Conservation (phyloP, 2,797 vertebrate species). For the Periparus ater region DNA sequence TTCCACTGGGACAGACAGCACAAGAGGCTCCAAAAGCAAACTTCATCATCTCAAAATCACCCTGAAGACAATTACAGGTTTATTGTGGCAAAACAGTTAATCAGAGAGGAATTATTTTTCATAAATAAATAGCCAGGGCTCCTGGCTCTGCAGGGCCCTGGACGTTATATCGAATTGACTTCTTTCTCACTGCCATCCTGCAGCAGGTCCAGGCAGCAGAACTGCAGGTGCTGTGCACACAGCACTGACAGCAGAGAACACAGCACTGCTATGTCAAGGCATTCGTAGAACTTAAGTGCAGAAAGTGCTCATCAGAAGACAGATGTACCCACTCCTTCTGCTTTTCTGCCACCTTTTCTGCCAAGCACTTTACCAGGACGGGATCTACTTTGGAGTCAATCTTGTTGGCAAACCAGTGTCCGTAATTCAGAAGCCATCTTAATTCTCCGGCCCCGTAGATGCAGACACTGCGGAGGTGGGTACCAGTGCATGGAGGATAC, state of each 20-base stretch:
- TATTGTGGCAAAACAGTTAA: not conserved
- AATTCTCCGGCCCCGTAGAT: conserved; percentile 90
- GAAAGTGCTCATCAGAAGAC: conserved; percentile 66
- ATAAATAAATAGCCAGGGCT: not conserved
- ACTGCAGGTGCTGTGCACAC: not conserved
- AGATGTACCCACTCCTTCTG: conserved; percentile 73
- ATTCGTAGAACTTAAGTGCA: not conserved
- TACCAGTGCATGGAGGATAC: conserved; percentile 89
- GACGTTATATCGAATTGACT: not conserved
- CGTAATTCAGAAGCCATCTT: conserved; percentile 87
- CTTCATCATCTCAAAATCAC: not conserved
- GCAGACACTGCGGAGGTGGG: conserved; percentile 88
- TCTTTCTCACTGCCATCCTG: not conserved
- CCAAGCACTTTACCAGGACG: conserved; percentile 86
- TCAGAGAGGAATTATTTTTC: not conserved
- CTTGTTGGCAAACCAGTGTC: conserved; percentile 96
- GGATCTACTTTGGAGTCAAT: conserved; percentile 93
- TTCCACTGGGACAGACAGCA: not conserved
- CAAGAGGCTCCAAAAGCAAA: not conserved
- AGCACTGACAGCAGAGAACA: not conserved
- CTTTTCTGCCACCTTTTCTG: conserved; percentile 85
- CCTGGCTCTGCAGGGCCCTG: not conserved
- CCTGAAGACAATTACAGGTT: not conserved
- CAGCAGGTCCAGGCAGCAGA: not conserved
- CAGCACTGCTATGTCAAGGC: not conserved